Percentiles rank a stretch among this genome's conserved stretches.
Evolutionary conservation across 2,888 invertebrate species (phyloP).

Genomic region (Chrysolina haemoptera): DNA sequence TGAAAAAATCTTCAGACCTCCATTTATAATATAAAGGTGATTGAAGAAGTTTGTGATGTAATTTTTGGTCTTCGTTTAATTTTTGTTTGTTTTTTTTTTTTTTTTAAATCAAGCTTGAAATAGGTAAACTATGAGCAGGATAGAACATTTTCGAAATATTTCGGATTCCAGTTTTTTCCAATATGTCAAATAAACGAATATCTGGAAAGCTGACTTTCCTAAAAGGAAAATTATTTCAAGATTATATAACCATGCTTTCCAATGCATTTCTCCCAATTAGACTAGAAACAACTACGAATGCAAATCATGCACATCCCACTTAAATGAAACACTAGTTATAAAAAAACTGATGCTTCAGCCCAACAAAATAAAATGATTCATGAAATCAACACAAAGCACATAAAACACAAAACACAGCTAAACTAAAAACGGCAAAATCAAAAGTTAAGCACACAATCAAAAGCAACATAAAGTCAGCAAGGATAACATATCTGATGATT

Average conservation of each 20-base stretch:
- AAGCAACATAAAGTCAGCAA: conserved; percentile 58
- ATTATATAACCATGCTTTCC: neutral
- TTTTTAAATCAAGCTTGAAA: too few relatives aligned
- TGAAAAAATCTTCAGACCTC: too few relatives aligned
- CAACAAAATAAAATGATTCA: conserved; percentile 43
- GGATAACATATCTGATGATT: conserved; percentile 54
- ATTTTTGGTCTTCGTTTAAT: too few relatives aligned
- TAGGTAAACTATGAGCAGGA: too few relatives aligned
- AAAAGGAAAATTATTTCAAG: too few relatives aligned
- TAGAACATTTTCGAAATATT: too few relatives aligned
- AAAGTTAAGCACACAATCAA: conserved; percentile 59
- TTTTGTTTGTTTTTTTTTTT: too few relatives aligned
- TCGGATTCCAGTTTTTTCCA: too few relatives aligned
- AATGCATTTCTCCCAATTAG: neutral
- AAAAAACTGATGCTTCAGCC: conserved; percentile 45
- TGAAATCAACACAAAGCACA: conserved; percentile 51
- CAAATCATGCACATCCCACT: conserved; percentile 46
- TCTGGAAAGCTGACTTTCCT: too few relatives aligned
- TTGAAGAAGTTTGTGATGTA: too few relatives aligned
- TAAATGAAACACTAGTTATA: conserved; percentile 37
- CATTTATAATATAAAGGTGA: too few relatives aligned
- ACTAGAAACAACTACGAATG: conserved; percentile 41
- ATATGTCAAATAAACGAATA: too few relatives aligned
- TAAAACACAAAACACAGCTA: conserved; percentile 48
- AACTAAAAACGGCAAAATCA: conserved; percentile 46